Base-by-base conservation (phyloP, 1,140 invertebrate genomes). In the Zaprionus ornatus region DNA sequence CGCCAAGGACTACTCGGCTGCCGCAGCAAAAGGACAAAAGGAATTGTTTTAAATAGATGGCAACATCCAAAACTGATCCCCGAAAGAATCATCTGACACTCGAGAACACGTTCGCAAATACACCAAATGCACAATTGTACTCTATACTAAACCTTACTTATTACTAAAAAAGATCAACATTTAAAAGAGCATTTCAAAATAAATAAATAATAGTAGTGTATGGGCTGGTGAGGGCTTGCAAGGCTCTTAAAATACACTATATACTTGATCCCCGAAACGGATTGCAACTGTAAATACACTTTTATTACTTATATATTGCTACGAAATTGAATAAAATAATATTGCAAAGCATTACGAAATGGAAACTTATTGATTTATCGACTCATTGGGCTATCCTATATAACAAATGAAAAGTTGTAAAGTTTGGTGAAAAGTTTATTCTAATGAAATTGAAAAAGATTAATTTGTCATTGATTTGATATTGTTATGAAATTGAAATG, bases 191-290 rank as follows among this genome's bases (percentile, higher is more conserved):
- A 88, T 60, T 80, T 27, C 71, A 84, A 76, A 37, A 74, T 60
- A 70, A 82, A 48, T 66, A 52, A 54, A 61, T 4, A 52, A 63
- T 48, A 42, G 75, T 17, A 17, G 40, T 45, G 52, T 37, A 77
- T 54, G 90, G 86, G 90, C 90, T 91, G 90, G 81, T 91, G 71
- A 77, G 77, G 85, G 82, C 81, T 85, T 77, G 54, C 71, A 80
- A 74, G 55, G 45, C 63, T 71, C 81, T 59, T 25, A 57, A 29
- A 54, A 56, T 35, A 29, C 45, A 50, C 45, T 23, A 15, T 35
- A 9, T 55, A 17, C 19, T 23, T 65, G 52, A 57, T 4, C 62
- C 32, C 62, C 42, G 32, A 52, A 67, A 76, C 27, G 19, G 52
- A 63, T 76, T 42, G 4, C 25, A 55, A 29, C 68, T 74, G 73